phyloP scores from a whole-genome alignment of 2,113 vertebrate genomes.

The Mus spicilegus region DNA sequence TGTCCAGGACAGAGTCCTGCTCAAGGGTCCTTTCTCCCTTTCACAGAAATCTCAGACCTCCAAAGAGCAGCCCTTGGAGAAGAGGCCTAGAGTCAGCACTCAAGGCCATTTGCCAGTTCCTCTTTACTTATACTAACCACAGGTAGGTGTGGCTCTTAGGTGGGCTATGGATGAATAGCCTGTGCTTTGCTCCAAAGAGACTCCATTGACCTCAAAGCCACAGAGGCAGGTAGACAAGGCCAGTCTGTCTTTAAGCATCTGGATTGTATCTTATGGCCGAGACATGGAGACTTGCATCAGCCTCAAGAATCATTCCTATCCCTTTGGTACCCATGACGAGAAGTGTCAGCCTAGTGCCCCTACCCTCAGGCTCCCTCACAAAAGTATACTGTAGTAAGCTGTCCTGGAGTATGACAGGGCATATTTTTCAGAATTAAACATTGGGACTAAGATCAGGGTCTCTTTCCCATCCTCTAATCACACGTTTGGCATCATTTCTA shows the following conservation, averaged over 20 bases:
- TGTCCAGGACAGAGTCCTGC: neutral
- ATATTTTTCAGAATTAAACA: neutral
- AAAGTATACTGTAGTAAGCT: too few species aligned
- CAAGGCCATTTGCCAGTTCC: fast-evolving
- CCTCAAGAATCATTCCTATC: fast-evolving
- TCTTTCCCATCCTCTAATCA: neutral
- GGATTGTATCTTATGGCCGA: neutral
- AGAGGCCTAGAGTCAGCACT: fast-evolving
- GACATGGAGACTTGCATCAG: too few species aligned
- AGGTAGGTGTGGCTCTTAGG: fast-evolving
- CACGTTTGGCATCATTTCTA: neutral
- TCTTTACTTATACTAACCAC: fast-evolving
- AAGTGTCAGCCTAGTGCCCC: neutral
- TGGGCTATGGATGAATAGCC: fast-evolving
- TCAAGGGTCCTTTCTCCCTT: too few species aligned
- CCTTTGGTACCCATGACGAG: neutral
- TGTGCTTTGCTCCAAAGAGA: too few species aligned
- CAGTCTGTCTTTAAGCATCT: fast-evolving
- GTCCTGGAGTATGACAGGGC: neutral
- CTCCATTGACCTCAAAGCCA: fast-evolving
- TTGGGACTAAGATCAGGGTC: neutral
- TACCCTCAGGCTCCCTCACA: fast-evolving
- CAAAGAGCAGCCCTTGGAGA: neutral
- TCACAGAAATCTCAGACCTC: fast-evolving
- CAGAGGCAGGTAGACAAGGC: fast-evolving